phyloP scores from a whole-genome alignment of 2,888 invertebrate species.

The Sycophila texana region DNA sequence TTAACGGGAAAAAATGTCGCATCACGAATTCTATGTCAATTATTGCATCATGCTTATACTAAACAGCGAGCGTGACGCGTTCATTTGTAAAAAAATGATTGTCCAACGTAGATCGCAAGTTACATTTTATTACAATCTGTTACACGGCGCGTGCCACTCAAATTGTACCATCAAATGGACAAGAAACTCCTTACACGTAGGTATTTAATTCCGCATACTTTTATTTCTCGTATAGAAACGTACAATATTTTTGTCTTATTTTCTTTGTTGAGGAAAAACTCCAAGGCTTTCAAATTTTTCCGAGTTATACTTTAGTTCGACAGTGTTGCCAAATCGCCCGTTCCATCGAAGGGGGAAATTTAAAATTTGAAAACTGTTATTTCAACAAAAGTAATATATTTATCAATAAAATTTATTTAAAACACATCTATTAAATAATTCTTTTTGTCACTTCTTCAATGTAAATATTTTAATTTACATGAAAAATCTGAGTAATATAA shows the following conservation, averaged over 20 bases:
- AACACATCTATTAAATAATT: not conserved
- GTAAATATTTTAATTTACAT: not conserved
- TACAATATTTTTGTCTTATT: not conserved
- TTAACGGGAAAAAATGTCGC: not conserved
- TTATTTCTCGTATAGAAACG: not conserved
- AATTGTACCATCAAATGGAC: conserved; percentile 9
- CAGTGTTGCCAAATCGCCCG: conserved; percentile 41
- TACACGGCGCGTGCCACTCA: not conserved
- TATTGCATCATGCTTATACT: conserved; percentile 47
- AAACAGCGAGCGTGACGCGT: conserved; percentile 27
- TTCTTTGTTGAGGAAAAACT: conserved; percentile 18
- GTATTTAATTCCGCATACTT: conserved; percentile 7
- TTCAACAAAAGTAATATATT: conserved; percentile 22
- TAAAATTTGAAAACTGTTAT: conserved; percentile 25
- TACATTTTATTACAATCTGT: conserved; percentile 41
- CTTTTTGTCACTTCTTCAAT: not conserved
- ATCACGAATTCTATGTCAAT: conserved; percentile 35
- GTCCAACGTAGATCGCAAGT: conserved; percentile 31
- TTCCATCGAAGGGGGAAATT: conserved; percentile 35
- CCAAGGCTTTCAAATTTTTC: conserved; percentile 35
- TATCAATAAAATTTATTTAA: conserved; percentile 38
- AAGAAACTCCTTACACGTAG: not conserved
- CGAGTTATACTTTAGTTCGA: conserved; percentile 14
- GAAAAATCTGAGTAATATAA: too few species aligned
- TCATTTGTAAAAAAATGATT: conserved; percentile 36